These are phyloP conservation scores for Anguilla rostrata DNA, from an alignment of 2,113 vertebrate species.

Conservation along the genomic window DNA sequence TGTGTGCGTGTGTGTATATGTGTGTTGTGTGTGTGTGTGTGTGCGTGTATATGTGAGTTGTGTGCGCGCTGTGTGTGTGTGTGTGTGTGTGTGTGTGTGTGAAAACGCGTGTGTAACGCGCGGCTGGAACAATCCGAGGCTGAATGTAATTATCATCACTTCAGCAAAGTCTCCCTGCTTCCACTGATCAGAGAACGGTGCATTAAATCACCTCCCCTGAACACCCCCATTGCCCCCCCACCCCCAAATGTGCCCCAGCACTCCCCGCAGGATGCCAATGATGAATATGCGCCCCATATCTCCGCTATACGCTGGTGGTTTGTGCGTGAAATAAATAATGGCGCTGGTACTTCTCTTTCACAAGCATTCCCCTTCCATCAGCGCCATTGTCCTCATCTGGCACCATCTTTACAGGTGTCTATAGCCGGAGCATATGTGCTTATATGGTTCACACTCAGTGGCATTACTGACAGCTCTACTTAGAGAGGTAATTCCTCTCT, in stretches of 20 bases:
- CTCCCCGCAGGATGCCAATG: not conserved
- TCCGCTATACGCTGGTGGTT: not conserved
- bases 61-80: too few relatives aligned
- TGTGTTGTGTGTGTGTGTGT: not conserved
- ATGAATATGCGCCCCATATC: not conserved
- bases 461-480: too few relatives aligned
- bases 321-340: not conserved
- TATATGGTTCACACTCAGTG: too few relatives aligned
- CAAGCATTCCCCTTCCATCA: not conserved
- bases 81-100: too few relatives aligned
- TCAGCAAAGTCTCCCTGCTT: not conserved
- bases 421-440: too few relatives aligned
- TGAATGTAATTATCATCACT: too few relatives aligned
- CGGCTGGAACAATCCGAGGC: too few relatives aligned
- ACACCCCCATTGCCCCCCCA: not conserved
- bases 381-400: not conserved
- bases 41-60: not conserved
- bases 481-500: too few relatives aligned
- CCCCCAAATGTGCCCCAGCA: not conserved
- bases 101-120: too few relatives aligned
- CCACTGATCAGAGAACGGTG: not conserved
- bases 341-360: not conserved
- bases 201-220: not conserved
- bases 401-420: too few relatives aligned
- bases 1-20: not conserved